Percentiles rank a stretch among this genome's conserved stretches.
Conservation (phyloP, 2,797 vertebrate genomes). For the Rhinichthys osculus region DNA sequence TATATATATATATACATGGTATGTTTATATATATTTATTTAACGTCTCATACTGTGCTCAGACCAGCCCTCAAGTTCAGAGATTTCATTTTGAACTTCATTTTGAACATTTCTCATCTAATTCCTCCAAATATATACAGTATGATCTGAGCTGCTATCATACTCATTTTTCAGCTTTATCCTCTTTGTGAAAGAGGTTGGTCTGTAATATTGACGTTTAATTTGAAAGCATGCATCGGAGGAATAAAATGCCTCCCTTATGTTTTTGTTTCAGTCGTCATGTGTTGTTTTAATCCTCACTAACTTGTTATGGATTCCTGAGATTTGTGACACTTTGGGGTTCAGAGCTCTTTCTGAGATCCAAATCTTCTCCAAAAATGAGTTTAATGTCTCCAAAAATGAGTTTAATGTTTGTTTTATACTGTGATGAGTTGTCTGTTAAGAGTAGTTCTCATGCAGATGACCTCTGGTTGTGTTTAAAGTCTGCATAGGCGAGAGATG, state of each 20-base stretch:
- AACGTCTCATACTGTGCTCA: too few relatives aligned
- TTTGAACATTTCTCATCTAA: neutral
- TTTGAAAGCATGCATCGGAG: neutral
- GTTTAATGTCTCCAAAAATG: neutral
- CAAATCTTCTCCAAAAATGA: neutral
- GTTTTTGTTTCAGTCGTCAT: neutral
- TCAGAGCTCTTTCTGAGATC: neutral
- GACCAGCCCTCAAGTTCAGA: too few relatives aligned
- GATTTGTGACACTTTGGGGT: neutral
- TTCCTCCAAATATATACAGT: neutral
- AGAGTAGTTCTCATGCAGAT: neutral
- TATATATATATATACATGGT: too few relatives aligned
- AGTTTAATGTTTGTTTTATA: constrained; percentile 3
- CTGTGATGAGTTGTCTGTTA: neutral
- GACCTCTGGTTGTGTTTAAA: neutral
- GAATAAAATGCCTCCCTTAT: neutral
- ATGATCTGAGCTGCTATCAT: neutral
- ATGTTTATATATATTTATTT: too few relatives aligned
- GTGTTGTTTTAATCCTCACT: neutral
- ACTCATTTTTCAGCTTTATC: neutral
- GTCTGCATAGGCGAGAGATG: neutral
- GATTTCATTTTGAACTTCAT: neutral
- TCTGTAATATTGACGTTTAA: neutral
- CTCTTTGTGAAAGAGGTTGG: neutral
- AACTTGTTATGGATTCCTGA: neutral